phyloP scores from a whole-genome alignment of 2,113 vertebrate genomes.

The Corythornis madagascariensis region DNA sequence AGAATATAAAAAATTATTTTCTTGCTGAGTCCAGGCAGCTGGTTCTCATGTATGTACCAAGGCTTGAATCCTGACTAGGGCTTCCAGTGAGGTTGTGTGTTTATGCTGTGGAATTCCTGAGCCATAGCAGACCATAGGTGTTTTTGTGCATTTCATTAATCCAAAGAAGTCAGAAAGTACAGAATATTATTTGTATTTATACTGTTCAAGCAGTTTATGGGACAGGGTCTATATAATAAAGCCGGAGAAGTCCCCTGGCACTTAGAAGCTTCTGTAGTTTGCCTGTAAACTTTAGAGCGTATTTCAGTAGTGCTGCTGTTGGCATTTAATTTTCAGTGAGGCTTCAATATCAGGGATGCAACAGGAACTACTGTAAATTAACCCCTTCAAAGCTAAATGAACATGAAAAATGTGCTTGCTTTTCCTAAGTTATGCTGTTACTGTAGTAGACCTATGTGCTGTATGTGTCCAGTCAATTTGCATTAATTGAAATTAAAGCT shows the following conservation, averaged over 20 bases:
- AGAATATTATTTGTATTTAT: constrained; percentile 59
- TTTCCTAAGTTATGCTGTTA: neutral
- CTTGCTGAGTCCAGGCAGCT: constrained; percentile 11
- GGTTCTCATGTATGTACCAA: neutral
- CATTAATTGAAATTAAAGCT: constrained; percentile 14
- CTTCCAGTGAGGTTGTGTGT: constrained; percentile 45
- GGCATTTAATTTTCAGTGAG: constrained; percentile 55
- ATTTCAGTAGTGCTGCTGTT: constrained; percentile 53
- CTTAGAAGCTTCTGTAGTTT: constrained; percentile 40
- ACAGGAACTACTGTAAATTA: neutral
- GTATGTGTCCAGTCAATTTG: neutral
- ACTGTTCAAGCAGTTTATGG: constrained; percentile 52
- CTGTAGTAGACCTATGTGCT: neutral
- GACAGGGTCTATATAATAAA: constrained; percentile 64
- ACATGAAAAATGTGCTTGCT: constrained; percentile 1
- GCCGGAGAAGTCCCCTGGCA: constrained; percentile 41
- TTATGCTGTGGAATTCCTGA: constrained; percentile 56
- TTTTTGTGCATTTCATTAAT: constrained; percentile 64
- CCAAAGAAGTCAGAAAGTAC: constrained; percentile 39
- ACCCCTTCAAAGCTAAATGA: constrained; percentile 44
- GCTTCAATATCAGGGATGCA: neutral
- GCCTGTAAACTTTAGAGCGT: constrained; percentile 52
- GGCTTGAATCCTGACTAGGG: neutral
- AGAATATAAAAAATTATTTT: constrained; percentile 37
- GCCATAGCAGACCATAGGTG: constrained; percentile 25